Conservation (phyloP, 2,888 invertebrate species). For the Rhogogaster chlorosoma region DNA sequence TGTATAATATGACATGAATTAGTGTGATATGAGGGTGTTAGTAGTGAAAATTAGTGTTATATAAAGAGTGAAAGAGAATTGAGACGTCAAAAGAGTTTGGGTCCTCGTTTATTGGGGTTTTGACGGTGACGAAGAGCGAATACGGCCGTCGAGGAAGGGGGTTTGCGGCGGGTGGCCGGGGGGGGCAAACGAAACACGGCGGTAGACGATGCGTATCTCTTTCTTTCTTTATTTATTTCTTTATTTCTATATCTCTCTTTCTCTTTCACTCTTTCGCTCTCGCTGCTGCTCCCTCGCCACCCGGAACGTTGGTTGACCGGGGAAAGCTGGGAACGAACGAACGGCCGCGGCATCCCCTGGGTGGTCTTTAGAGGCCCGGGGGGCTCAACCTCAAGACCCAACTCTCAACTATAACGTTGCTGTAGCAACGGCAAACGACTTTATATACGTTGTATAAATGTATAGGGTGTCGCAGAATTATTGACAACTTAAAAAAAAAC, state of each 20-base stretch:
- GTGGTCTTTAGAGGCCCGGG: slow-evolving; percentile 71
- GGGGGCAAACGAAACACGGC: slow-evolving; percentile 52
- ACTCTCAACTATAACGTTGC: slow-evolving; percentile 3
- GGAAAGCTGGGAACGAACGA: slow-evolving; percentile 70
- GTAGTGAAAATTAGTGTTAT: slow-evolving; percentile 31
- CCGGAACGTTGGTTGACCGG: slow-evolving; percentile 33
- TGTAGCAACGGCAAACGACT: not conserved
- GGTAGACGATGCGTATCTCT: slow-evolving; percentile 28
- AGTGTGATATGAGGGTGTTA: not conserved
- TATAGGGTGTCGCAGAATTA: slow-evolving; percentile 3
- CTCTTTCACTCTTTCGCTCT: slow-evolving; percentile 41
- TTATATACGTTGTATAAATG: slow-evolving; percentile 8
- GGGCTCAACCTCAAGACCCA: slow-evolving; percentile 39
- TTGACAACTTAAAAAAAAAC: not conserved
- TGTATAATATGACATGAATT: not conserved
- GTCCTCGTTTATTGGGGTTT: not conserved
- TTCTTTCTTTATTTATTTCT: not conserved
- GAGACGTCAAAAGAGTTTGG: slow-evolving; percentile 41
- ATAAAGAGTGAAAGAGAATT: slow-evolving; percentile 52
- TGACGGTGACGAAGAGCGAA: slow-evolving; percentile 46
- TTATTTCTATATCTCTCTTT: slow-evolving; percentile 1
- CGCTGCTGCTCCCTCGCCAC: slow-evolving; percentile 3
- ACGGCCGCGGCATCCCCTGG: slow-evolving; percentile 68
- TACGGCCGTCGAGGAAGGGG: slow-evolving; percentile 55
- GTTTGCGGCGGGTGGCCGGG: slow-evolving; percentile 54